A percentile compares a stretch with the other conserved stretches of the same genome.
phyloP scores from a whole-genome alignment of 2,888 invertebrate genomes.

The Leptopilina myrica region DNA sequence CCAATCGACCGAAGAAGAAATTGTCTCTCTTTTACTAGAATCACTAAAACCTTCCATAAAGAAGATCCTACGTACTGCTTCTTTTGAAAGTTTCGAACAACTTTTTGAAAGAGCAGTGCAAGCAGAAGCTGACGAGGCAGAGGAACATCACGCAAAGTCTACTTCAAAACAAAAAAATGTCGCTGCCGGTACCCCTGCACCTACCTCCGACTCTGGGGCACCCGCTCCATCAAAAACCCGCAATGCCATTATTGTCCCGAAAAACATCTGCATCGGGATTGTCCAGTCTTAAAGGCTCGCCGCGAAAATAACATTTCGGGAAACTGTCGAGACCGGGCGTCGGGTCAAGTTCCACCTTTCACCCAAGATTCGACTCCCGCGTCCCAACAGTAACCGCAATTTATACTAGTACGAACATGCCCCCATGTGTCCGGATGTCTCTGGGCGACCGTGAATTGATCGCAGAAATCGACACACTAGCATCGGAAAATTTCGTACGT shows the following conservation, averaged over 20 bases:
- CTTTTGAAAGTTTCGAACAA: neutral
- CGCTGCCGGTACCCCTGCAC: neutral
- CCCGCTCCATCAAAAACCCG: neutral
- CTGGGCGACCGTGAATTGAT: neutral
- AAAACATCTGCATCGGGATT: neutral
- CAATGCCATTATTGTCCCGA: neutral
- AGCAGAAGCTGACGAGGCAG: neutral
- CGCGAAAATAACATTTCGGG: neutral
- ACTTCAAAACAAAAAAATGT: neutral
- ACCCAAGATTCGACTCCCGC: neutral
- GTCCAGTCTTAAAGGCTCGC: neutral
- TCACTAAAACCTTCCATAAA: neutral
- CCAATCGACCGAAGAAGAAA: neutral
- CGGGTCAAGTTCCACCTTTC: no score
- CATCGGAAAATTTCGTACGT: no score
- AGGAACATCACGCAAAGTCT: neutral
- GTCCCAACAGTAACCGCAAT: neutral
- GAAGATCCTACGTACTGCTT: neutral
- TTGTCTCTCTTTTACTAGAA: neutral
- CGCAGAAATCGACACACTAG: no score
- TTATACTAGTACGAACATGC: neutral
- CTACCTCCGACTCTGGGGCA: neutral
- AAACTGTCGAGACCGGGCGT: neutral
- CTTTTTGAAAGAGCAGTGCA: neutral
- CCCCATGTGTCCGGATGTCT: neutral